These are phyloP conservation scores for Acrocephalus arundinaceus DNA, from an alignment of 2,113 vertebrate species.

Conservation along the genomic window DNA sequence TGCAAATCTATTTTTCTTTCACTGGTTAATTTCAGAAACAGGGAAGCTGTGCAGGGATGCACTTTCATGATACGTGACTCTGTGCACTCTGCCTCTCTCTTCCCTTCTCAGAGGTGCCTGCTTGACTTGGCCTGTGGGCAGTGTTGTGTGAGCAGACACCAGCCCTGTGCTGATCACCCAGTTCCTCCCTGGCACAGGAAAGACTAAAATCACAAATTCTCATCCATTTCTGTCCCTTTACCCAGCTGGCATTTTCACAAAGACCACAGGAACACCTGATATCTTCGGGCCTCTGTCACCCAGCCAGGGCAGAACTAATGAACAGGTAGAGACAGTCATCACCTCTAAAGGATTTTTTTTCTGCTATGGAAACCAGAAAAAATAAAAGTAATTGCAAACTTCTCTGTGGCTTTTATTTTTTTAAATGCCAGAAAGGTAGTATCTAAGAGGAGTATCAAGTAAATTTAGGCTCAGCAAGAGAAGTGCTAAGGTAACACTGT, in stretches of 20 bases:
- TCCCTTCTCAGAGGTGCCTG: not conserved
- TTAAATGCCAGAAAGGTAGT: not conserved
- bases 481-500: not conserved
- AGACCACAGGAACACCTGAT: not conserved
- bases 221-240: not conserved
- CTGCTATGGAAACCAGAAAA: not conserved
- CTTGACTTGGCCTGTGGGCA: not conserved
- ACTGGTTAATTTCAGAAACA: not conserved
- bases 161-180: not conserved
- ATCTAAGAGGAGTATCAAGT: not conserved
- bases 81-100: not conserved
- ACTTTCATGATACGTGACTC: not conserved
- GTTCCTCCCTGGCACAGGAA: not conserved
- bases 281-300: not conserved
- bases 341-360: not conserved
- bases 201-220: not conserved
- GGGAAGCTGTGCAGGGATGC: not conserved
- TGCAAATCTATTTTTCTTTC: not conserved
- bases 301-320: fast-evolving
- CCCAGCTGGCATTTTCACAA: not conserved
- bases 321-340: not conserved
- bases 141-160: not conserved
- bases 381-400: not conserved
- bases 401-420: not conserved
- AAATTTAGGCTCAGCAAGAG: not conserved